A percentile compares a stretch with the other conserved stretches of the same genome.
These are phyloP conservation scores for Odontesthes bonariensis DNA, from an alignment of 2,113 vertebrate species.

Conservation along the genomic window DNA sequence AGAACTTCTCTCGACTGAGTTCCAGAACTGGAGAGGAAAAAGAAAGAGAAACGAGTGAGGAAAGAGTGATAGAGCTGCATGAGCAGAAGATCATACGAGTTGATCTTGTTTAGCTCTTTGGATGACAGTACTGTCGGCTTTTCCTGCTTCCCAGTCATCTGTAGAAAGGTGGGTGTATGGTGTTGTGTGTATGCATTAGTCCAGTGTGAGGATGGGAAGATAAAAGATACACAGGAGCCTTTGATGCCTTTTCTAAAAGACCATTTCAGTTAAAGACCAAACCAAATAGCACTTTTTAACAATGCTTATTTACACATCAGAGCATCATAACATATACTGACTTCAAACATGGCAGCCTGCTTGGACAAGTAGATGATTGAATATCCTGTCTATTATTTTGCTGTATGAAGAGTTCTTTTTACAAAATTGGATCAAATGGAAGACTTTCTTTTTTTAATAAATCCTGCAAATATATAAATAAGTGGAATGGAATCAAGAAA, in stretches of 20 bases:
- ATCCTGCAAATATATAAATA: conserved; percentile 7
- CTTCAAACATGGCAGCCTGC: conserved; percentile 64
- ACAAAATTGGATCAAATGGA: conserved; percentile 39
- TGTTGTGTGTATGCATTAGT: conserved; percentile 38
- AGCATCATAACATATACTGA: conserved; percentile 30
- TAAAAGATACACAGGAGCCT: conserved; percentile 53
- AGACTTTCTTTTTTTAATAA: conserved; percentile 10
- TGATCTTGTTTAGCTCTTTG: conserved; percentile 24
- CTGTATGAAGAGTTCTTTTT: conserved; percentile 24
- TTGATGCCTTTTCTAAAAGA: conserved; percentile 61
- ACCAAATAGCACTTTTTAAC: conserved; percentile 55
- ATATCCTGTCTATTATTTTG: conserved; percentile 28
- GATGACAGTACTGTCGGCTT: conserved; percentile 34
- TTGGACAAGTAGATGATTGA: conserved; percentile 45
- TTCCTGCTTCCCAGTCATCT: neutral
- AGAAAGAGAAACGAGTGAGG: conserved; percentile 16
- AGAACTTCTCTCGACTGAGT: conserved; percentile 33
- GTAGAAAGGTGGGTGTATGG: conserved; percentile 12
- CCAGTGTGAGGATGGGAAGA: conserved; percentile 55
- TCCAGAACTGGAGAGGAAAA: conserved; percentile 43
- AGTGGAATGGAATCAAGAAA: too few relatives aligned
- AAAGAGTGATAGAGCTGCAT: conserved; percentile 42
- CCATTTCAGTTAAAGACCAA: conserved; percentile 66
- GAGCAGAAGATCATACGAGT: conserved; percentile 15
- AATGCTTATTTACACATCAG: conserved; percentile 60